Conservation (phyloP, 37 sponge, comb jelly and placozoan genomes). For the Oscarella lobularis region DNA sequence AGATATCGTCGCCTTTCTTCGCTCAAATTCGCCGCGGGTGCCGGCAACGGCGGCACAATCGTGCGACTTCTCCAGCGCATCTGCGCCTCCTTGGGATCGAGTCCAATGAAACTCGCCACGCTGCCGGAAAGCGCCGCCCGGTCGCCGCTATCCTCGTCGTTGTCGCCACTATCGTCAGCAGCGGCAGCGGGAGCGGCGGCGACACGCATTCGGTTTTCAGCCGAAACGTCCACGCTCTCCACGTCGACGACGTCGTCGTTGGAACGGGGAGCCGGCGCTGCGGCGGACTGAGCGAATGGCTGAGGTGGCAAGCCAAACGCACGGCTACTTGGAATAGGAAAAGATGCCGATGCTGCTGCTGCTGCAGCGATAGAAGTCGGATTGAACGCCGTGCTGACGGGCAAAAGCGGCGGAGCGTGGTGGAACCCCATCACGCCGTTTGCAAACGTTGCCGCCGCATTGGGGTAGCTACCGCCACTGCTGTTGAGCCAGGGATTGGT, state of each 20-base stretch:
- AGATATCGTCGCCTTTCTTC: neutral
- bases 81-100: neutral
- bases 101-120: neutral
- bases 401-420: too few species aligned
- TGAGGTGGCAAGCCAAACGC: too few species aligned
- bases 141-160: neutral
- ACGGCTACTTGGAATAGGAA: too few species aligned
- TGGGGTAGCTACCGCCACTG: too few species aligned
- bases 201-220: neutral
- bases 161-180: neutral
- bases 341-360: too few species aligned
- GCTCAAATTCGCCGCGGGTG: neutral
- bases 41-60: neutral
- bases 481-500: too few species aligned
- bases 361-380: too few species aligned
- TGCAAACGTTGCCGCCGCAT: too few species aligned
- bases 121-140: neutral
- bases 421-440: too few species aligned
- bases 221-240: neutral
- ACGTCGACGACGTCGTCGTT: neutral
- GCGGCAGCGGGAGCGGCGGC: neutral
- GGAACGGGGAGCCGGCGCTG: too few species aligned
- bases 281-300: too few species aligned
- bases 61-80: neutral
- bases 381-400: too few species aligned